Base-by-base conservation (phyloP, 2,113 vertebrate genomes). In the Rhinoderma darwinii region DNA sequence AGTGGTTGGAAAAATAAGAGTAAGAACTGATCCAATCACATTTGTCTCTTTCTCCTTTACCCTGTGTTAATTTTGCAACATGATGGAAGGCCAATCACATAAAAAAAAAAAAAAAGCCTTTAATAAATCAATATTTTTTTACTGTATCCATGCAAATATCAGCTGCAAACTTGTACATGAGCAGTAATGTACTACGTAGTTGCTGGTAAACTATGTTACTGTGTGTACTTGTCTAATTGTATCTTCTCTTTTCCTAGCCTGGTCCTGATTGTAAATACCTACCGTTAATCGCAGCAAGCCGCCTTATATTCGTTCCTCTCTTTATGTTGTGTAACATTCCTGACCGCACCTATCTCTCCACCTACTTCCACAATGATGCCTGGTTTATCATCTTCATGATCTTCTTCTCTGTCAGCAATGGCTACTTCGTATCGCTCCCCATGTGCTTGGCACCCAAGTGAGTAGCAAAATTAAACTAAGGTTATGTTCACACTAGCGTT, bases 371-470 rank as follows among this genome's bases (percentile, higher is more conserved):
- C 0, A 93, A 96, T 35, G 96, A 97, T 0, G 90, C 76, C 3
- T 90, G 81, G 0, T 97, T 97, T 89, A 59, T 92, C 37, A 4
- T 78, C 30, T 95, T 97, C 91, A 97, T 97, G 96, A 20, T 89
- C 1, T 50, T 95, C 6, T 97, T 97, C 78, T 94, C 96, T 0
- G 0, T 95, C 73, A 94, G 95, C 92, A 97, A 96, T 0, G 96
- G 96, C 74, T 97, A 97, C 90, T 95, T 93, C 0, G 94, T 96
- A 84, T 96, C 96, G 77, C 94, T 97, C 10, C 95, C 96, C 90
- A 97, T 97, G 96, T 95, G 96, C 84, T 95, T 97, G 84, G 96
- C 96, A 0, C 96, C 96, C 22, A 96, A 95, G 96, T 97, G 89
- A 94, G 95, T 94, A 30, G 14, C 25, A 59, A 61, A 44, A 17